Conservation (phyloP, 1,140 invertebrate species). For the Monomorium pharaonis region DNA sequence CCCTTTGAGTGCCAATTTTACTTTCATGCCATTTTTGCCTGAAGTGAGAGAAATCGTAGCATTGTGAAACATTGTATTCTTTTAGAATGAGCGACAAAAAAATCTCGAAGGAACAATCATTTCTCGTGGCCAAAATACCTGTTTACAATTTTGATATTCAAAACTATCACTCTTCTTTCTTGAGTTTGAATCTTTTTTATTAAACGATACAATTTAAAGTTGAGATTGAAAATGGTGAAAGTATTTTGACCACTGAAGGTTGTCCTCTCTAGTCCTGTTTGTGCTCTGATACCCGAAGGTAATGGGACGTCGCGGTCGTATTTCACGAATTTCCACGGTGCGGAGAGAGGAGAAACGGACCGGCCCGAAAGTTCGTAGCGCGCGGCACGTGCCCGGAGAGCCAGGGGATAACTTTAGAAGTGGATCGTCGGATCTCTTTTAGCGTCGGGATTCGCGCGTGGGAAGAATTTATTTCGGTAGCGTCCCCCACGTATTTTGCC, state of each 20-base stretch:
- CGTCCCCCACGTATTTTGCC: slow-evolving; percentile 64
- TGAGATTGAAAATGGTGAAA: not conserved
- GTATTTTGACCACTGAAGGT: not conserved
- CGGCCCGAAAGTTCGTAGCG: slow-evolving; percentile 33
- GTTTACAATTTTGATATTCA: not conserved
- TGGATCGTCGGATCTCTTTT: slow-evolving; percentile 73
- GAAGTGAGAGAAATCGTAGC: not conserved
- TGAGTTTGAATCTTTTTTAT: not conserved
- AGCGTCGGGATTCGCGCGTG: slow-evolving; percentile 71
- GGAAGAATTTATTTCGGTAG: slow-evolving; percentile 75
- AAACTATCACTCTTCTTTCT: not conserved
- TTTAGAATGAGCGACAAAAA: not conserved
- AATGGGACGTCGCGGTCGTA: slow-evolving; percentile 19
- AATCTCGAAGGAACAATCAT: not conserved
- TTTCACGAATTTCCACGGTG: slow-evolving; percentile 62
- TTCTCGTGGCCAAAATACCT: too few species aligned
- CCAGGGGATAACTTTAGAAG: slow-evolving; percentile 74
- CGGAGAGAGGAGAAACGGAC: slow-evolving; percentile 45
- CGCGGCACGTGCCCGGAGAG: slow-evolving; percentile 67
- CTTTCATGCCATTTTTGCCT: slow-evolving; percentile 5
- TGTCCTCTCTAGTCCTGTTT: not conserved
- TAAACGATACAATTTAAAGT: not conserved
- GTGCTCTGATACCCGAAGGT: not conserved
- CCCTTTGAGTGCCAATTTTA: slow-evolving; percentile 6
- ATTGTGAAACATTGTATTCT: not conserved